These are phyloP conservation scores for Darevskia mixta DNA, from an alignment of 2,797 vertebrate species.

Conservation along the genomic window DNA sequence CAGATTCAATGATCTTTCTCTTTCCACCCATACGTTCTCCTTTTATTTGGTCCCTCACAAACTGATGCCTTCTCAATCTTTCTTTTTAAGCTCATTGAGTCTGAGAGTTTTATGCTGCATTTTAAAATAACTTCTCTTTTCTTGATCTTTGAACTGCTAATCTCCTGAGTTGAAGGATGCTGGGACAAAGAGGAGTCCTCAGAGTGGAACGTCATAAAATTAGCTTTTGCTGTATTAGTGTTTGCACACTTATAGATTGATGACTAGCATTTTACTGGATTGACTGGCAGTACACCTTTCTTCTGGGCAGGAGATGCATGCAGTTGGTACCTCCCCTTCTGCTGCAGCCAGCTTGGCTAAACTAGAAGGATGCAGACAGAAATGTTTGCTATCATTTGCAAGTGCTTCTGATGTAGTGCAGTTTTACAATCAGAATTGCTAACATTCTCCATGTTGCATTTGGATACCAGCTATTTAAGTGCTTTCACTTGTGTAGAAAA, in stretches of 20 bases:
- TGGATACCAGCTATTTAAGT: background rate
- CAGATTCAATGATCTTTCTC: constrained; percentile 16
- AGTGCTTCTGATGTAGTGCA: background rate
- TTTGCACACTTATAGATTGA: constrained; percentile 79
- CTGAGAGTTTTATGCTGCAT: constrained; percentile 76
- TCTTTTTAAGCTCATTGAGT: constrained; percentile 72
- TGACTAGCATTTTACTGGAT: constrained; percentile 63
- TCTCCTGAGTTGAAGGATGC: constrained; percentile 81
- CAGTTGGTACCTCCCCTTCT: constrained; percentile 24
- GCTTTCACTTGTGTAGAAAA: background rate
- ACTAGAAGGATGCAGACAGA: background rate
- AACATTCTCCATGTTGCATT: background rate
- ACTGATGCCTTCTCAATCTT: constrained; percentile 56
- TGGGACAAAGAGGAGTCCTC: constrained; percentile 80
- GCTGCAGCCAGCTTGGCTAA: background rate
- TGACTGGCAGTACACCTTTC: constrained; percentile 66
- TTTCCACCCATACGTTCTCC: constrained; percentile 53
- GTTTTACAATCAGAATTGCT: background rate
- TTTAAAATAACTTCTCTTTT: constrained; percentile 79
- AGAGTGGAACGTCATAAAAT: constrained; percentile 86
- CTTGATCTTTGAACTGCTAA: constrained; percentile 81
- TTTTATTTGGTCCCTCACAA: constrained; percentile 60
- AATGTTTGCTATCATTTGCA: rapidly evolving
- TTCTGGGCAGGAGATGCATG: constrained; percentile 39
- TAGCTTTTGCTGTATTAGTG: constrained; percentile 80